Evolutionary conservation across 2,888 invertebrate genomes (phyloP).

Genomic region (Argyresthia albistria): DNA sequence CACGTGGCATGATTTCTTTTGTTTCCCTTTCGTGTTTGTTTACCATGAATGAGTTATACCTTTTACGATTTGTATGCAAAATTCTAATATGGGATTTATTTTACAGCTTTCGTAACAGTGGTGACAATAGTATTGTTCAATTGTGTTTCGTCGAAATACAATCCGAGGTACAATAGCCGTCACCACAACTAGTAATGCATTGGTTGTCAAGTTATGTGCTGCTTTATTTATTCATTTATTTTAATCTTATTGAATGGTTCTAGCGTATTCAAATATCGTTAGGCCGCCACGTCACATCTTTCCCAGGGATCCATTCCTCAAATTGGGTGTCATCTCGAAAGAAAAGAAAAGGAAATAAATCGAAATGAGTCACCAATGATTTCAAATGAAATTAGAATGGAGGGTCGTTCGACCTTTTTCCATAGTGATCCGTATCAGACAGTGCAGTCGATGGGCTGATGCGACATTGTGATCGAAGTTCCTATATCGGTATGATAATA

Average conservation of each 20-base stretch:
- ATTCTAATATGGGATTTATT: constrained; percentile 26
- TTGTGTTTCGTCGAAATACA: constrained; percentile 14
- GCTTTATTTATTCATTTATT: constrained; percentile 1
- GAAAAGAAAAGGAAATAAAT: constrained; percentile 22
- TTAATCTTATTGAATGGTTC: constrained; percentile 1
- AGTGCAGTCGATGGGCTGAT: constrained; percentile 46
- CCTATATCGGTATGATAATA: constrained; percentile 55
- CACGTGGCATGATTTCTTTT: constrained; percentile 48
- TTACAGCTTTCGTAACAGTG: constrained; percentile 14
- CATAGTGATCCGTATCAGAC: constrained; percentile 52
- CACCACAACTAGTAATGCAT: not conserved
- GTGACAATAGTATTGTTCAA: constrained; percentile 27
- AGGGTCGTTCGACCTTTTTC: constrained; percentile 51
- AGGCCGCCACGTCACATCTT: not conserved
- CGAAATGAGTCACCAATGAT: constrained; percentile 55
- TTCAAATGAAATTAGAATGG: constrained; percentile 46
- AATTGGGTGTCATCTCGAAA: not conserved
- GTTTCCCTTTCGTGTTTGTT: constrained; percentile 38
- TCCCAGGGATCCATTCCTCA: constrained; percentile 22
- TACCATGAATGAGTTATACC: constrained; percentile 18
- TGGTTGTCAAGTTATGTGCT: not conserved
- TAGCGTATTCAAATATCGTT: constrained; percentile 15
- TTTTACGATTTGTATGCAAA: constrained; percentile 38
- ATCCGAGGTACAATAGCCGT: constrained; percentile 2
- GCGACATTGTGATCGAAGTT: constrained; percentile 45